Evolutionary conservation across 1,140 invertebrate species (phyloP).

Genomic region (Yoshiicerus persimilis): DNA sequence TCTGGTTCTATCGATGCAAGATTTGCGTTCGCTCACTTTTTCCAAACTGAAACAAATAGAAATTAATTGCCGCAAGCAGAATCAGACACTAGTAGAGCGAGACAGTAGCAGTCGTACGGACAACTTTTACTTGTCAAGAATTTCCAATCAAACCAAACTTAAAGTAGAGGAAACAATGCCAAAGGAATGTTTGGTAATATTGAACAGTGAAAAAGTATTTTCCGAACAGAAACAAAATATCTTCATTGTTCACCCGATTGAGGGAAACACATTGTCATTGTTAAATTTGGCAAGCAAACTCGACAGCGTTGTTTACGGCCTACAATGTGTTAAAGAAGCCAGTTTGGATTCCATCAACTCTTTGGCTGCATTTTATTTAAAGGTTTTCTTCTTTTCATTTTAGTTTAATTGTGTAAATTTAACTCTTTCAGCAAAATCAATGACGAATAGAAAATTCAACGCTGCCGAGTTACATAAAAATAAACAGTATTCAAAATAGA

Average conservation of each 20-base stretch:
- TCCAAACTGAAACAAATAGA: conserved; percentile 70
- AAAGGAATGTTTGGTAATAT: conserved; percentile 55
- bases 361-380: conserved; percentile 77
- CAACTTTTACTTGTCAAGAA: conserved; percentile 52
- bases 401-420: too few relatives aligned
- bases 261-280: conserved; percentile 76
- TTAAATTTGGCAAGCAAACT: conserved; percentile 69
- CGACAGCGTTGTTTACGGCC: conserved; percentile 77
- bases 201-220: conserved; percentile 51
- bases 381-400: too few relatives aligned
- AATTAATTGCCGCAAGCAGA: conserved; percentile 54
- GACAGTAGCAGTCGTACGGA: conserved; percentile 33
- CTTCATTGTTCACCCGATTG: conserved; percentile 87
- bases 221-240: conserved; percentile 57
- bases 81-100: conserved; percentile 25
- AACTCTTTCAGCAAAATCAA: too few relatives aligned
- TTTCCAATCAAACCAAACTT: too few relatives aligned
- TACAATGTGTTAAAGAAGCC: conserved; percentile 79
- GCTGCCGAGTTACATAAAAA: too few relatives aligned
- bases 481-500: too few relatives aligned
- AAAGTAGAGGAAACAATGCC: too few relatives aligned
- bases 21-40: conserved; percentile 80
- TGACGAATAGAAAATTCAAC: too few relatives aligned
- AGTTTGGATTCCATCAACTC: conserved; percentile 71
- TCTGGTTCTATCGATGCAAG: conserved; percentile 72